Percentiles rank a stretch among this genome's conserved stretches.
These are phyloP conservation scores for Balaenoptera acutorostrata DNA, from an alignment of 2,113 vertebrate species.

Conservation along the genomic window DNA sequence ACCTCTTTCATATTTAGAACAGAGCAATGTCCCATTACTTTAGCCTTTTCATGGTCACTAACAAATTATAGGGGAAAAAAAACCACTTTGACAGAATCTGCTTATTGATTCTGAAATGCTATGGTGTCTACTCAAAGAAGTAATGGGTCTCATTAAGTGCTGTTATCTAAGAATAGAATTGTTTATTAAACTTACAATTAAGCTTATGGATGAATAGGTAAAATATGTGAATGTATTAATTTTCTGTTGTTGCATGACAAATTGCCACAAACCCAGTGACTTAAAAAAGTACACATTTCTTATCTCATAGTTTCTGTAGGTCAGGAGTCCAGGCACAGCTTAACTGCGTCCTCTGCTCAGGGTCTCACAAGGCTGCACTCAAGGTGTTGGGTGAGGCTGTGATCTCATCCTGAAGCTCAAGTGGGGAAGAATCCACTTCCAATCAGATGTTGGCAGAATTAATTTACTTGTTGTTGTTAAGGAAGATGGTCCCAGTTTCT, in stretches of 20 bases:
- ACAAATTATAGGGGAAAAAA: neutral
- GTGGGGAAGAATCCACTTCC: neutral
- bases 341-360: neutral
- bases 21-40: neutral
- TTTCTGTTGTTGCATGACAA: neutral
- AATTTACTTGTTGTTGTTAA: neutral
- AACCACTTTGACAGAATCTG: neutral
- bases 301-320: neutral
- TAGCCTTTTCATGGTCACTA: neutral
- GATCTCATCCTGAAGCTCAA: neutral
- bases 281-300: neutral
- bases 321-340: neutral
- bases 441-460: neutral
- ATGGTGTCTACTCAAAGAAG: neutral
- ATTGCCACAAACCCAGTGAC: neutral
- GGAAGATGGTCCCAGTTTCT: neutral
- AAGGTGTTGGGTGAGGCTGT: neutral
- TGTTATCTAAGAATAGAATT: neutral
- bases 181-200: neutral
- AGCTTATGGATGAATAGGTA: neutral
- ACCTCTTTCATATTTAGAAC: neutral
- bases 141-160: neutral
- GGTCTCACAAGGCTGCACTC: neutral
- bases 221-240: neutral
- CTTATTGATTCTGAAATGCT: neutral